Evolutionary conservation across 2,888 invertebrate genomes (phyloP).

Genomic region (Zaprionus lineosus): DNA sequence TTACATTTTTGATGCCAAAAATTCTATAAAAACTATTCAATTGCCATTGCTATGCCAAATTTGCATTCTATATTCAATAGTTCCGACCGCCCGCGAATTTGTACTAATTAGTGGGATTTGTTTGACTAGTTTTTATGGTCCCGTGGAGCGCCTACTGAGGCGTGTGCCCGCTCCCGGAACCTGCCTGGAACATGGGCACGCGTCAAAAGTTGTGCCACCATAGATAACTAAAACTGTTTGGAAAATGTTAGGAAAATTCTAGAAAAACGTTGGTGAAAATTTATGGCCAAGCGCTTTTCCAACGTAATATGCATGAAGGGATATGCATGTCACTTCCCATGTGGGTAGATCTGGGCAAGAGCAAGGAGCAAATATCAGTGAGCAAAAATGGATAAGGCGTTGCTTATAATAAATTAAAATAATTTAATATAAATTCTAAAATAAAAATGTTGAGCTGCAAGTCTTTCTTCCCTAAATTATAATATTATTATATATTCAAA

Average conservation of each 20-base stretch:
- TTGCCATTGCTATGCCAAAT: conserved; percentile 57
- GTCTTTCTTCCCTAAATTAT: too few relatives aligned
- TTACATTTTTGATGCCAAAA: conserved; percentile 25
- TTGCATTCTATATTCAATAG: conserved; percentile 69
- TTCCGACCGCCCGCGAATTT: conserved; percentile 70
- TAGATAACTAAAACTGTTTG: conserved; percentile 4
- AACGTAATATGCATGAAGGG: conserved; percentile 12
- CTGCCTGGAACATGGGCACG: conserved; percentile 44
- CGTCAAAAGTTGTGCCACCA: conserved; percentile 46
- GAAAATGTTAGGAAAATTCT: neutral
- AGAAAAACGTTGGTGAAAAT: conserved; percentile 4
- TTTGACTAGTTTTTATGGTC: conserved; percentile 54
- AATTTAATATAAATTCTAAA: too few relatives aligned
- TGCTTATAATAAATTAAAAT: too few relatives aligned
- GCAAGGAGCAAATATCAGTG: too few relatives aligned
- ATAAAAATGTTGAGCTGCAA: too few relatives aligned
- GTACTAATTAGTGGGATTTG: conserved; percentile 69
- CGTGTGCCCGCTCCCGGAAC: conserved; percentile 23
- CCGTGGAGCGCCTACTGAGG: conserved; percentile 23
- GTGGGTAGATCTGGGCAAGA: conserved; percentile 1
- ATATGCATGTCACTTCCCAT: conserved; percentile 7
- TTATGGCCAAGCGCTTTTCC: conserved; percentile 12
- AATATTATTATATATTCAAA: too few relatives aligned
- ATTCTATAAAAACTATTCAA: conserved; percentile 36
- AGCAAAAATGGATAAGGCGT: too few relatives aligned